Evolutionary conservation across 2,797 vertebrate genomes (phyloP).

Genomic region (Xenopus petersii): DNA sequence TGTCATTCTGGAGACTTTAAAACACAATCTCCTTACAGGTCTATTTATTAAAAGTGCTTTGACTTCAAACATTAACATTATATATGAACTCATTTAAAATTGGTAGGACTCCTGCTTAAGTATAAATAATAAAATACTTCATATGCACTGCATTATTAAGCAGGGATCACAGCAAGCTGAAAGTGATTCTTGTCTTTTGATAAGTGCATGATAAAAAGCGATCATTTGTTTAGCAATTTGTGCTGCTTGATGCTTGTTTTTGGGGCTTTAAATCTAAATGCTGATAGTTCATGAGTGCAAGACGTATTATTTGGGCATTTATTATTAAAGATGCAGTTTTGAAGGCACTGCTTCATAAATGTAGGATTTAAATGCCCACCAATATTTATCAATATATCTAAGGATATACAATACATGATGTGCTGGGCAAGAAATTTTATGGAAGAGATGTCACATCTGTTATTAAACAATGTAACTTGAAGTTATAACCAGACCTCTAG

Average conservation of each 20-base stretch:
- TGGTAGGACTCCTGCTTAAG: conserved; percentile 43
- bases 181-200: conserved; percentile 6
- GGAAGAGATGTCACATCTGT: too few species aligned
- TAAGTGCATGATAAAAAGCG: conserved; percentile 19
- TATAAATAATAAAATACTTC: conserved; percentile 38
- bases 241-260: not conserved
- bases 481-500: too few species aligned
- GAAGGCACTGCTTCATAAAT: too few species aligned
- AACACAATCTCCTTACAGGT: conserved; percentile 25
- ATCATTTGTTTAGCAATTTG: conserved; percentile 18
- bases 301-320: too few species aligned
- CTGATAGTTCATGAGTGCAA: too few species aligned
- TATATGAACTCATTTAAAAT: conserved; percentile 36
- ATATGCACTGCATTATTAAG: conserved; percentile 36
- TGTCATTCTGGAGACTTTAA: conserved; percentile 24
- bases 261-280: too few species aligned
- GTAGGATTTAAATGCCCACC: too few species aligned
- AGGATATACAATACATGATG: too few species aligned
- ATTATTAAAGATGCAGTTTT: too few species aligned
- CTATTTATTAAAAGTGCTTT: conserved; percentile 46
- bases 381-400: too few species aligned
- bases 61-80: conserved; percentile 49
- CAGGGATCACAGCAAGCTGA: conserved; percentile 26
- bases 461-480: too few species aligned
- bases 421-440: too few species aligned